Conservation (phyloP, 92 coral and sea anemone species). For the Epizoanthus illoricatus region DNA sequence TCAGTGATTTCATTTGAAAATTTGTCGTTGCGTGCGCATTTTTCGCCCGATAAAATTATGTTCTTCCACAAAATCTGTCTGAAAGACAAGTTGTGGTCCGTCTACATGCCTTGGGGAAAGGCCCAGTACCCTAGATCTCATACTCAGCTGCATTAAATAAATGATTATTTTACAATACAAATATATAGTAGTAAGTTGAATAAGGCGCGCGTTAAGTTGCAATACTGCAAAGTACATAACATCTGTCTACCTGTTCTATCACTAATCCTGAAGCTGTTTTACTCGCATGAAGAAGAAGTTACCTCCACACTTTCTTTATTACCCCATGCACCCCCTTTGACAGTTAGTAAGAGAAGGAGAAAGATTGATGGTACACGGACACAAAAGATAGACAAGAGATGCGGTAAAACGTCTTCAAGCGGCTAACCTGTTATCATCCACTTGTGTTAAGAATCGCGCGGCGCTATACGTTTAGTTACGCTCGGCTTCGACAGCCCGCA, state of each 20-base stretch:
- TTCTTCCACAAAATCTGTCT: not conserved
- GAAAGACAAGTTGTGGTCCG: not conserved
- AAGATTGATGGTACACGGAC: not conserved
- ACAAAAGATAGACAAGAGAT: not conserved
- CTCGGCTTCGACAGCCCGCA: not conserved
- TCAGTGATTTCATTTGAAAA: no score
- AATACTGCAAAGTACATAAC: not conserved
- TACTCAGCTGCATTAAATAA: not conserved
- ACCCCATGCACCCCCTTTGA: not conserved
- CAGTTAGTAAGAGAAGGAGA: not conserved
- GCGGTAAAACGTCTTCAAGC: constrained; percentile 8
- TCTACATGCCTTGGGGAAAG: not conserved
- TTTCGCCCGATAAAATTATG: no score
- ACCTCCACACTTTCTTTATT: constrained; percentile 4
- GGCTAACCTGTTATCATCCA: constrained; percentile 12
- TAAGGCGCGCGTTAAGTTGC: not conserved
- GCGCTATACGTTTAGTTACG: constrained; percentile 8
- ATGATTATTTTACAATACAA: not conserved
- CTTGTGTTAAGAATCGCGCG: constrained; percentile 10
- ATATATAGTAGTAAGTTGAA: not conserved
- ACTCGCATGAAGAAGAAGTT: constrained; percentile 5
- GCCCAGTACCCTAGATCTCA: not conserved
- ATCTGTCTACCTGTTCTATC: constrained; percentile 14
- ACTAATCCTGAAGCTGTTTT: constrained; percentile 15
- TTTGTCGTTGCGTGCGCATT: no score